A percentile compares a stretch with the other conserved stretches of the same genome.
phyloP scores from a whole-genome alignment of 2,888 invertebrate species.

The Toxonevra muliebris region DNA sequence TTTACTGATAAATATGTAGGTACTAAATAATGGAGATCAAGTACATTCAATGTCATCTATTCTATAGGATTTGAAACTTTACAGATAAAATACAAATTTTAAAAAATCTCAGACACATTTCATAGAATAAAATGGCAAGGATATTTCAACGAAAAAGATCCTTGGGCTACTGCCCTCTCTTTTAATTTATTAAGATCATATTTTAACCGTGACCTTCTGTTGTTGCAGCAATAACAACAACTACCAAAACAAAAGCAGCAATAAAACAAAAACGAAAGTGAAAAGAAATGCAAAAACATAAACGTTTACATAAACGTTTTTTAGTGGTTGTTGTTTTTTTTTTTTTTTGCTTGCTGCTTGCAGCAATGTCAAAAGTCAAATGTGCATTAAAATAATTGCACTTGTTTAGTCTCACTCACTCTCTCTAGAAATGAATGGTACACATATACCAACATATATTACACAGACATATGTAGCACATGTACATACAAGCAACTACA shows the following conservation, averaged over 20 bases:
- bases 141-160: not conserved
- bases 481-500: conserved; percentile 9
- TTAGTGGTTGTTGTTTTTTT: not conserved
- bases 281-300: not conserved
- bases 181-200: not conserved
- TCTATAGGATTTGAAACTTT: too few relatives aligned
- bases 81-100: too few relatives aligned
- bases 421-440: too few relatives aligned
- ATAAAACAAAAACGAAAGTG: too few relatives aligned
- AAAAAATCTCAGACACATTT: too few relatives aligned
- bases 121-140: too few relatives aligned
- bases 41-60: too few relatives aligned
- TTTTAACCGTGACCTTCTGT: not conserved
- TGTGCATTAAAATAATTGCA: conserved; percentile 64
- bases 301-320: conserved; percentile 4
- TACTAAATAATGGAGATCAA: too few relatives aligned
- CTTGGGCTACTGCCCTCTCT: conserved; percentile 2
- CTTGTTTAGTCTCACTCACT: conserved; percentile 28
- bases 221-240: too few relatives aligned
- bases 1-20: too few relatives aligned
- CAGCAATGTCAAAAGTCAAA: conserved; percentile 57
- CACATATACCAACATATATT: too few relatives aligned
- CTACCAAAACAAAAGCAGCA: too few relatives aligned
- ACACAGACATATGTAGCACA: conserved; percentile 5
- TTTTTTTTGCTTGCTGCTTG: conserved; percentile 18